These are phyloP conservation scores for Ifrita kowaldi DNA, from an alignment of 2,113 vertebrate species.

Conservation along the genomic window DNA sequence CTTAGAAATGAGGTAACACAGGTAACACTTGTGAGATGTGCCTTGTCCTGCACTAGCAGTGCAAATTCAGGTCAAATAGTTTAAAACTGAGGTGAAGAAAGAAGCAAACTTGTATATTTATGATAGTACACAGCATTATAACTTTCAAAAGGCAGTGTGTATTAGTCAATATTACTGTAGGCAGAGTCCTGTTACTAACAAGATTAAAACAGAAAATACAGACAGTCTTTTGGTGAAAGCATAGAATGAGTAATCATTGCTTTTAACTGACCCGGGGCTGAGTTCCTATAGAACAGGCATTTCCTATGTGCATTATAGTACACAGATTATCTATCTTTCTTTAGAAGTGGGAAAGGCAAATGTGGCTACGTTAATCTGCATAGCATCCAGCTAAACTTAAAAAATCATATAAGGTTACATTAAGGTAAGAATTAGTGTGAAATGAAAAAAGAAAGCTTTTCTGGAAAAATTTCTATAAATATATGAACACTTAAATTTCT, in stretches of 20 bases:
- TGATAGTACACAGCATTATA: not conserved
- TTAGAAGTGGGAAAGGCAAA: not conserved
- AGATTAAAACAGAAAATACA: not conserved
- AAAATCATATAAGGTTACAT: not conserved
- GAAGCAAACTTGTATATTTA: not conserved
- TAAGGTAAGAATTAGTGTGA: not conserved
- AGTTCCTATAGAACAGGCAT: not conserved
- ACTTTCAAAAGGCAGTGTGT: not conserved
- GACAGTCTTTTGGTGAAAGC: not conserved
- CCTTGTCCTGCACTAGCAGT: not conserved
- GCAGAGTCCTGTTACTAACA: not conserved
- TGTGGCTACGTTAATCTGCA: not conserved
- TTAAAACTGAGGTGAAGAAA: not conserved
- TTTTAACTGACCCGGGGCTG: not conserved
- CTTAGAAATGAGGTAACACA: not conserved
- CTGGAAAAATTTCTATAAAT: not conserved
- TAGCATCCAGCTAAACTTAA: not conserved
- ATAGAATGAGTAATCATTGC: not conserved
- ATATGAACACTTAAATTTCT: not conserved
- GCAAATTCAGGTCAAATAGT: not conserved
- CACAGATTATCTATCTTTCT: not conserved
- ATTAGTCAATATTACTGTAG: not conserved
- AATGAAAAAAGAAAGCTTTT: not conserved
- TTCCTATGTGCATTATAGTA: not conserved
- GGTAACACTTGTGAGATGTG: not conserved